Percentiles rank a stretch among this genome's conserved stretches.
phyloP scores from a whole-genome alignment of 2,113 vertebrate genomes.

The Gymnarchus niloticus region DNA sequence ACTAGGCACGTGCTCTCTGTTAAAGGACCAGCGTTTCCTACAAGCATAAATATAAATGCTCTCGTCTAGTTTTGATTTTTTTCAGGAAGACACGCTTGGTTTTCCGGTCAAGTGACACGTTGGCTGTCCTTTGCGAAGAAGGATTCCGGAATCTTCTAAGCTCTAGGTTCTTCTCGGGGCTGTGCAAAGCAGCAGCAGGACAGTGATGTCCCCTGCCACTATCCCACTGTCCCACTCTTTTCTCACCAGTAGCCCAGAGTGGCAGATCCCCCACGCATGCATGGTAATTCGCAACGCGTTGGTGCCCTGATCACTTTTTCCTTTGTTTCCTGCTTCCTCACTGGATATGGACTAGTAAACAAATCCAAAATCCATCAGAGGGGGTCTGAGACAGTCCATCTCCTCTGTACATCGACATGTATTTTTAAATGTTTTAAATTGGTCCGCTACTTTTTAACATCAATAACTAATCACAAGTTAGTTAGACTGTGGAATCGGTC shows the following conservation, averaged over 20 bases:
- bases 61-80: background rate
- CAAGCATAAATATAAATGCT: background rate
- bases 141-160: background rate
- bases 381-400: background rate
- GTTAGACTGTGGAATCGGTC: background rate
- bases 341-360: background rate
- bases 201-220: no score
- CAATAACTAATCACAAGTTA: background rate
- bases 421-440: background rate
- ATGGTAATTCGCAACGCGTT: background rate
- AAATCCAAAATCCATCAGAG: background rate
- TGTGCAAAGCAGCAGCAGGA: background rate
- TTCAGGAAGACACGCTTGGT: background rate
- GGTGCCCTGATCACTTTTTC: background rate
- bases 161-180: background rate
- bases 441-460: background rate
- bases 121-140: background rate
- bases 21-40: background rate
- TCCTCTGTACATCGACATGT: background rate
- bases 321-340: background rate
- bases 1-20: background rate
- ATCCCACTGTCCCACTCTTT: background rate
- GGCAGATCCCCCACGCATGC: background rate
- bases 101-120: background rate
- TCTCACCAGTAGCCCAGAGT: background rate